These are phyloP conservation scores for Tetramorium bicarinatum DNA, from an alignment of 2,888 invertebrate species.

Conservation along the genomic window DNA sequence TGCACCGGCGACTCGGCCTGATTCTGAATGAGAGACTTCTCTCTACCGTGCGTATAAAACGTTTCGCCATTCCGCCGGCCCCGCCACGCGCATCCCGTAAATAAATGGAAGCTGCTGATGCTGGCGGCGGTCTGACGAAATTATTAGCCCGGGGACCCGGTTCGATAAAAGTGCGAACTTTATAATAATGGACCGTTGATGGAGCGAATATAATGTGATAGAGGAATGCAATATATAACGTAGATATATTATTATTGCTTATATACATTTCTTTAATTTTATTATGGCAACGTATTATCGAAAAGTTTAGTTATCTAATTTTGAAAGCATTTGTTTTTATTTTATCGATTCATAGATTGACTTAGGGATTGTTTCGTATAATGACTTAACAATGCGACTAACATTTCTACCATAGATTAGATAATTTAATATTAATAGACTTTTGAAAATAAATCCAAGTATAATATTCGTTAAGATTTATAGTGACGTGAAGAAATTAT, in stretches of 20 bases:
- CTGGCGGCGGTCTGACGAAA: constrained; percentile 28
- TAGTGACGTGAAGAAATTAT: neutral
- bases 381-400: neutral
- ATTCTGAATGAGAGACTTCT: constrained; percentile 62
- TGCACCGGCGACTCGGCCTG: constrained; percentile 60
- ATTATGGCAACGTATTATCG: neutral
- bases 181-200: neutral
- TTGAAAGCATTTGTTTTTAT: neutral
- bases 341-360: neutral
- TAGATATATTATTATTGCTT: neutral
- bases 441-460: neutral
- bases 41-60: constrained; percentile 52
- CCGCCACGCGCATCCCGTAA: constrained; percentile 40
- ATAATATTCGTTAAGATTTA: neutral
- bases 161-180: constrained; percentile 27
- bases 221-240: neutral
- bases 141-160: constrained; percentile 14
- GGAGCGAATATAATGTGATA: constrained; percentile 1
- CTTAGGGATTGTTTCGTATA: neutral
- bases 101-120: constrained; percentile 45
- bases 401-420: neutral
- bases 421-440: neutral
- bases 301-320: neutral
- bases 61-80: constrained; percentile 43
- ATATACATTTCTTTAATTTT: neutral